Base-by-base conservation (phyloP, 2,888 invertebrate species). In the Pelosia muscerda region DNA sequence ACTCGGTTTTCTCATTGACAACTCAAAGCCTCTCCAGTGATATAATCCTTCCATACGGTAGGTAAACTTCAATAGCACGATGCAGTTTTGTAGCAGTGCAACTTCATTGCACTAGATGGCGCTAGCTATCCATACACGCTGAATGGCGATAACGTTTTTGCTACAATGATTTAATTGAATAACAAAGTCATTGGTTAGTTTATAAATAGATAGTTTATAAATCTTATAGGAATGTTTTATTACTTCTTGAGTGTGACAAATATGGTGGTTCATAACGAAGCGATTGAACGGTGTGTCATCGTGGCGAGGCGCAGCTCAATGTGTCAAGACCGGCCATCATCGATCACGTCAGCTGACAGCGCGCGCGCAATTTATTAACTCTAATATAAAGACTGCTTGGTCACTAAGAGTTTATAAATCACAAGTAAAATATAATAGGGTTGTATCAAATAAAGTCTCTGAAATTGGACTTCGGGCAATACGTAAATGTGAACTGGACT, bases 221-320 rank as follows among this genome's bases (percentile, higher is more conserved):
- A 65, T 65, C 49, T 56, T 59, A 58, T 65, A 28, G 57, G 22
- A n/a, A 26, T 26, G 49, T 59, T 65, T 53, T 58, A 65, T 59
- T 34, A 59, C 23, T 31, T 28, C 42, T 58, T 13, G 64, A 63
- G 56, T 53, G 5, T 65, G 58, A 58, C 58, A 65, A 65, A 65
- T 53, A 65, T 65, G 53, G 65, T n/a, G 49, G 53, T 23, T 65
- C 23, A n/a, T 53, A 49, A 65, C 58, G 64, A 64, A 42, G 31
- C 23, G 56, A 63, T 54, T 31, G 53, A 63, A 56, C 31, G 53
- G 13, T 53, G 64, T 64, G 64, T 64, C 64, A 64, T 64, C 57
- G 25, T 22, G 42, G 15, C 19, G 15, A 38, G 38, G 38, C 38
- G 22, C 42, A 57, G 64, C 49, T 13, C 57, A 57, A 57, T 64